A percentile compares a stretch with the other conserved stretches of the same genome.
phyloP scores from a whole-genome alignment of 1,140 invertebrate genomes.

The Riptortus pedestris region DNA sequence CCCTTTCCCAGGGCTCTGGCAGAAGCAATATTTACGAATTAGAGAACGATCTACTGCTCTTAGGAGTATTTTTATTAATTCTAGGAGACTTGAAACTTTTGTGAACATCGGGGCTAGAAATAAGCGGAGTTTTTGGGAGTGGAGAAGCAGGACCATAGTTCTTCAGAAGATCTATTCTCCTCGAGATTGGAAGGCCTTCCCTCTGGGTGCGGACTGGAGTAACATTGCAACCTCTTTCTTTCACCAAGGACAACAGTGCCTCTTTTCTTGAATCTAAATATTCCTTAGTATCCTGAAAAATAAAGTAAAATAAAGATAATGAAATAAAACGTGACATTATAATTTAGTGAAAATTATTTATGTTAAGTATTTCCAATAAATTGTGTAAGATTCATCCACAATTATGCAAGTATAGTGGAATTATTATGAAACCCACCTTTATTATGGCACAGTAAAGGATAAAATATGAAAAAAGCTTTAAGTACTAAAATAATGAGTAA shows the following conservation, averaged over 20 bases:
- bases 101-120: background rate
- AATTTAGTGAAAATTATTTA: too few relatives aligned
- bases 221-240: background rate
- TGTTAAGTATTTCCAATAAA: too few relatives aligned
- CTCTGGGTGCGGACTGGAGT: background rate
- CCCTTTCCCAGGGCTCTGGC: too few relatives aligned
- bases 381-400: too few relatives aligned
- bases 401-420: too few relatives aligned
- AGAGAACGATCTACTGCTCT: too few relatives aligned
- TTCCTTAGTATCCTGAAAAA: slow-evolving; percentile 5
- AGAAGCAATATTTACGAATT: too few relatives aligned
- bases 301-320: background rate
- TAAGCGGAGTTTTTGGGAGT: background rate
- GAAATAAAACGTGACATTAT: background rate
- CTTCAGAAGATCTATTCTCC: background rate
- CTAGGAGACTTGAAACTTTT: slow-evolving; percentile 1
- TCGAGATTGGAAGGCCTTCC: background rate
- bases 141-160: slow-evolving; percentile 1
- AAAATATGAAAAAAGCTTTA: too few relatives aligned
- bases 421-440: too few relatives aligned
- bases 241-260: background rate
- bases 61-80: background rate
- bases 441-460: too few relatives aligned
- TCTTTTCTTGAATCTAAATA: background rate
- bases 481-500: too few relatives aligned